Evolutionary conservation across 1,140 invertebrate genomes (phyloP), one percentile per base, ranked within the genome.

Genomic region (Lepidostoma basale): DNA sequence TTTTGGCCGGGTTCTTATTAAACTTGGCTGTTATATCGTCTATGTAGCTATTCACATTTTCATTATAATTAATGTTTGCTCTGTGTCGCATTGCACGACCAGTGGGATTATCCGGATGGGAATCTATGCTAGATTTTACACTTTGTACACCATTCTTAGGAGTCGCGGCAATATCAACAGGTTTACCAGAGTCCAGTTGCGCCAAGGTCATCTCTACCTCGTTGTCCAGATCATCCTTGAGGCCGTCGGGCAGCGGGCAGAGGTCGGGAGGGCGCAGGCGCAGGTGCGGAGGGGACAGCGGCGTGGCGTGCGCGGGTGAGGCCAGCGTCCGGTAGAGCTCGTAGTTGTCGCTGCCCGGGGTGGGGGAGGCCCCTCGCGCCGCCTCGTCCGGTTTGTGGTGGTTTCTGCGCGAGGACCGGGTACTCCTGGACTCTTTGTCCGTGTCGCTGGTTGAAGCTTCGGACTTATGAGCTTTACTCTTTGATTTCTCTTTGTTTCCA

Each of bases 1-100:
- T 73, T 40, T 69, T 73, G 10, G 71, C 63, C 2, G 71, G 59
- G 54, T 69, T 73, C 44, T 69, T 73, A 28, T 67, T 73, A 16
- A 73, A 69, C n/a, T 44, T 66, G 8, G 67, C 25, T 0, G 71
- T 73, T 20, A 73, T 73, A 26, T 73, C 71, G 16, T 73, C 71
- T 10, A 73, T 73, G 20, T 56, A 69, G 39, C 63, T 73, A 25
- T 58, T 59, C 1, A 58, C 81, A 77, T 82, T 82, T 74, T 84
- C 82, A 76, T 78, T 82, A 70, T 84, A 84, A 74, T 84, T 84
- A 40, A 84, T 81, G 75, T 81, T 83, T 33, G 79, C 77, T 69
- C 82, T 78, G 72, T 83, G 81, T 72, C 82, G 77, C 73, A 81
- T 78, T 6, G 81, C 78, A 73, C 82, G 76, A 18, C 82, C 81